Evolutionary conservation across 2,113 vertebrate species (phyloP).

Genomic region (Mirounga angustirostris): DNA sequence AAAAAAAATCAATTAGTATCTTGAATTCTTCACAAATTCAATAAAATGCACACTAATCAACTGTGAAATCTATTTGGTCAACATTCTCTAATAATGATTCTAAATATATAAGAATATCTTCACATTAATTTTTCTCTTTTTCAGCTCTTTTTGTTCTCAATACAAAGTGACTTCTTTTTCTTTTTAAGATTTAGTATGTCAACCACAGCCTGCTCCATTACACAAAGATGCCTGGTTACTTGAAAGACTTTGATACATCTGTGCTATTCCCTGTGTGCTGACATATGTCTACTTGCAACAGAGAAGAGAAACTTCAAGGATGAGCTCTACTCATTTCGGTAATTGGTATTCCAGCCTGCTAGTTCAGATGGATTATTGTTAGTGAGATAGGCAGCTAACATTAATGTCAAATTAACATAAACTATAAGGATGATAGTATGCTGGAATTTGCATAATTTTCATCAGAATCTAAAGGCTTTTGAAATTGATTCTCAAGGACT

Average conservation of each 20-base stretch:
- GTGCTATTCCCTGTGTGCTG: conserved; percentile 69
- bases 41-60: neutral
- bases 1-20: conserved; percentile 25
- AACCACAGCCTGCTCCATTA: conserved; percentile 70
- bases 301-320: conserved; percentile 72
- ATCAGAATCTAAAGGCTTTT: conserved; percentile 75
- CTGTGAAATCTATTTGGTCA: neutral
- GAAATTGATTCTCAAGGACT: conserved; percentile 74
- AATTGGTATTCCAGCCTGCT: conserved; percentile 74
- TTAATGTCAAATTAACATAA: conserved; percentile 86
- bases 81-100: conserved; percentile 21
- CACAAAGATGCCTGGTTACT: conserved; percentile 56
- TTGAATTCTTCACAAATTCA: conserved; percentile 55
- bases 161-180: conserved; percentile 31
- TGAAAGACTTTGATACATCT: conserved; percentile 79
- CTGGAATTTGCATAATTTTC: conserved; percentile 78
- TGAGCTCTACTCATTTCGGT: conserved; percentile 73
- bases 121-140: conserved; percentile 53
- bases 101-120: conserved; percentile 34
- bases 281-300: conserved; percentile 70
- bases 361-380: conserved; percentile 81
- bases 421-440: conserved; percentile 76
- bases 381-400: conserved; percentile 78
- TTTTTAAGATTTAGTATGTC: conserved; percentile 75
- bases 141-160: conserved; percentile 58